Conservation (phyloP, 2,113 vertebrate species). For the Morone saxatilis region DNA sequence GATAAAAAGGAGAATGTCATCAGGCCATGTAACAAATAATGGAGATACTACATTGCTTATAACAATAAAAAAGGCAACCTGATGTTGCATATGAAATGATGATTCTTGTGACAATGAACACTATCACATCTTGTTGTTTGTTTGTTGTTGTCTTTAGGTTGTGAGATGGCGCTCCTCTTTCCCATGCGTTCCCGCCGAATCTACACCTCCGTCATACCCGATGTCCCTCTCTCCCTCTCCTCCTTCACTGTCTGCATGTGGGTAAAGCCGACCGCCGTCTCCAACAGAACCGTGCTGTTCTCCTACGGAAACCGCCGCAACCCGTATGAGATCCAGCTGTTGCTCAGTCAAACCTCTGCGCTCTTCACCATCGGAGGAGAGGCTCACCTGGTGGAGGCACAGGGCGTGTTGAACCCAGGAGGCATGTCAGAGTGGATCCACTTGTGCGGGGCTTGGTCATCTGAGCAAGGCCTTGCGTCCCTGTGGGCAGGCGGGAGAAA, state of each 20-base stretch:
- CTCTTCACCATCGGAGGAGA: constrained; percentile 86
- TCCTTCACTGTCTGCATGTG: constrained; percentile 92
- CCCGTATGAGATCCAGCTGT: constrained; percentile 93
- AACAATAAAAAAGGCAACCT: neutral
- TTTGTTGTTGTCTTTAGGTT: constrained; percentile 81
- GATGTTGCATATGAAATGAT: neutral
- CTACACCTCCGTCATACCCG: constrained; percentile 87
- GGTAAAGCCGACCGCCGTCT: constrained; percentile 88
- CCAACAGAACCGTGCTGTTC: constrained; percentile 92
- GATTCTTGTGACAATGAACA: neutral
- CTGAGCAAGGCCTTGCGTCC: constrained; percentile 80
- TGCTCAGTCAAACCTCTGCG: constrained; percentile 81
- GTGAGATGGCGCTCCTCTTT: constrained; percentile 92
- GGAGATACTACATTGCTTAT: neutral
- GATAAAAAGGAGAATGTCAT: too few relatives aligned
- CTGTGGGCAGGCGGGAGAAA: constrained; percentile 88
- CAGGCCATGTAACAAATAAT: too few relatives aligned
- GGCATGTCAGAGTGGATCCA: constrained; percentile 86
- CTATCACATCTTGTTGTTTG: neutral
- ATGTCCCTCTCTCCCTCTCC: constrained; percentile 78
- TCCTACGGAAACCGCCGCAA: constrained; percentile 92
- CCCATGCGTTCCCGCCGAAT: constrained; percentile 95
- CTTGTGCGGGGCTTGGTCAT: constrained; percentile 91
- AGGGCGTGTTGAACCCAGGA: constrained; percentile 61
- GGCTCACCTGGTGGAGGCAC: constrained; percentile 83